These are phyloP conservation scores for Diachrysia chrysitis DNA, from an alignment of 2,888 invertebrate species.

Conservation along the genomic window DNA sequence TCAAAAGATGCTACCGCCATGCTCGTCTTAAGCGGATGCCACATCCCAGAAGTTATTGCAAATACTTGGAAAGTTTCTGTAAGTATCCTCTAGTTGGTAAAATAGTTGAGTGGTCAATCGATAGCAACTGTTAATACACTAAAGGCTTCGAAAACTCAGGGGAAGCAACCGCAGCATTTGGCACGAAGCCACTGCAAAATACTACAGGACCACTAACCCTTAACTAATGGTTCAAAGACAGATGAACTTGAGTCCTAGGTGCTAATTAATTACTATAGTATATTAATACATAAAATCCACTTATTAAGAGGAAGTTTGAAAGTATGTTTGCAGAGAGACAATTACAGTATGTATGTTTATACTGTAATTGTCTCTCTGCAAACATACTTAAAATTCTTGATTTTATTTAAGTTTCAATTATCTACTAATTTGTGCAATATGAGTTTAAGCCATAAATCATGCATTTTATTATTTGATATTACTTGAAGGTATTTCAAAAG, in stretches of 20 bases:
- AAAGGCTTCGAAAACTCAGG: conserved; percentile 34
- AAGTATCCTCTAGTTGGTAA: conserved; percentile 53
- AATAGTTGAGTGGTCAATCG: conserved; percentile 61
- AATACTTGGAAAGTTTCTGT: conserved; percentile 49
- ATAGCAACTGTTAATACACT: conserved; percentile 55
- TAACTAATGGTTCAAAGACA: conserved; percentile 50
- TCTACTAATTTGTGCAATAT: too few relatives aligned
- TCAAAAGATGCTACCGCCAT: not conserved
- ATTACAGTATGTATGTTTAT: not conserved
- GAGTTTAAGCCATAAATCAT: too few relatives aligned
- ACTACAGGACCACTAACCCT: conserved; percentile 57
- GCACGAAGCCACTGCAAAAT: conserved; percentile 58
- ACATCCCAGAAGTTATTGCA: conserved; percentile 51
- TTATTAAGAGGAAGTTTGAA: not conserved
- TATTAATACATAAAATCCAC: not conserved
- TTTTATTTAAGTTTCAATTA: too few relatives aligned
- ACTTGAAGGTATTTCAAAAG: too few relatives aligned
- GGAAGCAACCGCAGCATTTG: conserved; percentile 61
- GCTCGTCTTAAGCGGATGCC: not conserved
- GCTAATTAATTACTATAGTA: conserved; percentile 28
- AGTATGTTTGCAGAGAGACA: too few relatives aligned
- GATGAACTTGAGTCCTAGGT: conserved; percentile 29
- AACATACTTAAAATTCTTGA: too few relatives aligned
- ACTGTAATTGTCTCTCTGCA: not conserved
- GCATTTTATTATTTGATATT: too few relatives aligned